Conservation (phyloP, 2,888 invertebrate genomes). For the Ypsolopha sequella region DNA sequence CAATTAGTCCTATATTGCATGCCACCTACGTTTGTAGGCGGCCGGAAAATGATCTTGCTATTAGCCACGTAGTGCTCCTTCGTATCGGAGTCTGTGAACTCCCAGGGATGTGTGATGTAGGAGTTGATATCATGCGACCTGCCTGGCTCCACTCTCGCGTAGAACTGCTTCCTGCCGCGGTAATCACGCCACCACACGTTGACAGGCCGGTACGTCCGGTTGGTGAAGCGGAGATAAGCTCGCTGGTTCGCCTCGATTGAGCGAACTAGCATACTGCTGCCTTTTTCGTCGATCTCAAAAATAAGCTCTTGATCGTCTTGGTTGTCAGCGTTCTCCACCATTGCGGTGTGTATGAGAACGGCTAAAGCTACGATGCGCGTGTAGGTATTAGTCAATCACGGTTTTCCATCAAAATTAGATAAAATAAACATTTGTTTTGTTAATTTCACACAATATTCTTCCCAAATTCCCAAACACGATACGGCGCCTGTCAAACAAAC, state of each 20-base stretch:
- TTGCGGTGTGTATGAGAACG: neutral
- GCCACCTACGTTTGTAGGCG: slow-evolving; percentile 34
- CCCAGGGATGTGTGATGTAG: slow-evolving; percentile 87
- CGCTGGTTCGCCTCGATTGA: slow-evolving; percentile 33
- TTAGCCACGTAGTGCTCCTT: slow-evolving; percentile 74
- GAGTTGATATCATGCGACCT: slow-evolving; percentile 77
- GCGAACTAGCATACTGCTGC: slow-evolving; percentile 34
- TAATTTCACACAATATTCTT: no score
- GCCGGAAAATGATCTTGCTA: slow-evolving; percentile 58
- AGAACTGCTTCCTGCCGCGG: slow-evolving; percentile 72
- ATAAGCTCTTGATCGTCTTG: slow-evolving; percentile 16
- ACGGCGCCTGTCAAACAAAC: no score
- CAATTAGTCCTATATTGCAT: slow-evolving; percentile 48
- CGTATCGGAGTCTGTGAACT: slow-evolving; percentile 79
- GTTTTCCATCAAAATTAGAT: no score
- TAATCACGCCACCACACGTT: slow-evolving; percentile 86
- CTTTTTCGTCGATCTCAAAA: slow-evolving; percentile 43
- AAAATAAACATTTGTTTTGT: no score
- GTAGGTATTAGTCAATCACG: no score
- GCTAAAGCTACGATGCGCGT: no score
- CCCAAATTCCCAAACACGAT: no score
- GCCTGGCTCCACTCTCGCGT: slow-evolving; percentile 68
- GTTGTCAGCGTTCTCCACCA: slow-evolving; percentile 19
- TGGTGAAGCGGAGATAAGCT: slow-evolving; percentile 43
- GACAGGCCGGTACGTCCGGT: slow-evolving; percentile 46